Evolutionary conservation across 2,113 vertebrate species (phyloP).

Genomic region (Gambusia affinis): DNA sequence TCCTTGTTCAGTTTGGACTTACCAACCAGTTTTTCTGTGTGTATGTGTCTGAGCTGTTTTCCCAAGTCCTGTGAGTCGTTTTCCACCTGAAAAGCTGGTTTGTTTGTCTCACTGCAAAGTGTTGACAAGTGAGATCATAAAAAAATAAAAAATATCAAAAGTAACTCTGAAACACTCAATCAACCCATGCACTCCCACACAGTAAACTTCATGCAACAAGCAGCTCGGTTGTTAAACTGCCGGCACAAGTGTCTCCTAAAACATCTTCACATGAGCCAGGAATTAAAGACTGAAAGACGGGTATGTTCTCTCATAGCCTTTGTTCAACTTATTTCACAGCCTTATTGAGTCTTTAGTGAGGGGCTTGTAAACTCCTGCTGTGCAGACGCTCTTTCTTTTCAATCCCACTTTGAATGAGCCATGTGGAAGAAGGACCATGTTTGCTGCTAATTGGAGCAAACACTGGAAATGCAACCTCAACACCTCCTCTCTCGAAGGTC

Average conservation of each 20-base stretch:
- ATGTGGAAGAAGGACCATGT: not conserved
- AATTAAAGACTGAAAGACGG: conserved; percentile 44
- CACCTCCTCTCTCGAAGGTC: conserved; percentile 13
- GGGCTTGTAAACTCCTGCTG: conserved; percentile 46
- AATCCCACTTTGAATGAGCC: conserved; percentile 15
- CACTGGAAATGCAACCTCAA: not conserved
- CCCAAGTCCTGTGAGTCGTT: not conserved
- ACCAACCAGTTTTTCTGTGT: not conserved
- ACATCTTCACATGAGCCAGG: conserved; percentile 27
- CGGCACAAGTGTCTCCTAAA: conserved; percentile 2
- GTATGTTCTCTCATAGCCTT: conserved; percentile 9
- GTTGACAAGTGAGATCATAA: not conserved
- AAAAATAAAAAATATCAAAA: not conserved
- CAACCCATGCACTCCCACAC: conserved; percentile 8
- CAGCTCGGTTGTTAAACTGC: conserved; percentile 28
- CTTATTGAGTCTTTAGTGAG: conserved; percentile 35
- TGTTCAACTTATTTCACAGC: conserved; percentile 46
- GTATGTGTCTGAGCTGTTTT: not conserved
- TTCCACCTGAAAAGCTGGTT: not conserved
- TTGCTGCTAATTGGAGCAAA: conserved; percentile 1
- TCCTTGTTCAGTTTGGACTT: too few species aligned
- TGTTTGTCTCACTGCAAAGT: not conserved
- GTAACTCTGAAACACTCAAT: too few species aligned
- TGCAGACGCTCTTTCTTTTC: conserved; percentile 26
- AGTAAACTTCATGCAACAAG: conserved; percentile 7